A percentile compares a stretch with the other conserved stretches of the same genome.
phyloP scores from a whole-genome alignment of 2,797 vertebrate genomes.

The Ciconia nigra region DNA sequence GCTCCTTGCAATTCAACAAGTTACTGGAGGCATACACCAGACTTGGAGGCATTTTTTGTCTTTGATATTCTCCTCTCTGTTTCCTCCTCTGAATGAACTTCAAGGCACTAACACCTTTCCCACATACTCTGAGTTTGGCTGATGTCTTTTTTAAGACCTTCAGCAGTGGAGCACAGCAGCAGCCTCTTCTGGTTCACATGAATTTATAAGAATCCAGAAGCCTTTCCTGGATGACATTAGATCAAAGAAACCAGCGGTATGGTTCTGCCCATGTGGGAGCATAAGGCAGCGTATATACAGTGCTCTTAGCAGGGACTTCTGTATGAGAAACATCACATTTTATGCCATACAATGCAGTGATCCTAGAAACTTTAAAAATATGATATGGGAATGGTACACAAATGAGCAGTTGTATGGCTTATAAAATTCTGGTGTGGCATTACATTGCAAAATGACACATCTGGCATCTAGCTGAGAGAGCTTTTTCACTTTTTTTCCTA shows the following conservation, averaged over 20 bases:
- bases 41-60: not conserved
- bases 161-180: not conserved
- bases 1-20: not conserved
- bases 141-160: not conserved
- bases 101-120: not conserved
- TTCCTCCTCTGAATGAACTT: not conserved
- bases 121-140: not conserved
- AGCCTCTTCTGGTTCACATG: not conserved
- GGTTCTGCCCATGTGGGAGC: not conserved
- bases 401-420: not conserved
- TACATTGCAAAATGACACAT: not conserved
- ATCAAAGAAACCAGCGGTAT: not conserved
- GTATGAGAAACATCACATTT: not conserved
- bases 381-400: not conserved
- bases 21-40: not conserved
- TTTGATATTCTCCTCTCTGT: not conserved
- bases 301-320: not conserved
- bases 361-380: not conserved
- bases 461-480: constrained; percentile 12
- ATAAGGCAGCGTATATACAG: not conserved
- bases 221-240: not conserved
- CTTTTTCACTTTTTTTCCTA: not conserved
- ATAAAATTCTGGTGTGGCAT: constrained; percentile 15
- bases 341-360: not conserved
- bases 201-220: not conserved